Evolutionary conservation across 1,140 invertebrate genomes (phyloP), one percentile per base, ranked within the genome.

Genomic region (Melanaphis sacchari): DNA sequence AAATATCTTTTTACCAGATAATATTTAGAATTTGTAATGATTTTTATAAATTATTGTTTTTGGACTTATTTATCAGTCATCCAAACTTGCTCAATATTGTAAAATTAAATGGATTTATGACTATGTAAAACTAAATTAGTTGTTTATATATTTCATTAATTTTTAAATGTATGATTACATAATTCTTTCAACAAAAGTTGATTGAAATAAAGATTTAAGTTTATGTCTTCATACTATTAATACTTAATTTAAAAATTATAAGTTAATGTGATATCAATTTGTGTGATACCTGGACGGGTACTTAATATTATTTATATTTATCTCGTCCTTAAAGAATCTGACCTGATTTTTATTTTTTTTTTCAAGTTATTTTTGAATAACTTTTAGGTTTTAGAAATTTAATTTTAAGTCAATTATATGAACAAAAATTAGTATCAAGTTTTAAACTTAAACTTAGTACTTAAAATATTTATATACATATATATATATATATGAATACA

Each of bases 71-170:
- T 41, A 91, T 81, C 54, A 91, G 66, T 91, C 54, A 91, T 91
- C 59, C n/a, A 81, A 91, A 91, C 41, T 76, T 91, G 90, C 90
- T 91, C 90, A 91, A 91, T 76, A 76, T 40, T 24, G 26, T 76
- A 91, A 81, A 91, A 76, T 40, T 40, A 90, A 90, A 91, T 40
- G 59, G n/a, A 54, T 41, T 40, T 91, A 91, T 66, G 40, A 91
- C 54, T n/a, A 66, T 91, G 31, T 91, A 31, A 91, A 91, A 91
- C 36, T 76, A 46, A 91, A 46, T 91, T 91, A 76, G n/a, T 81
- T 91, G 22, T 91, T 9, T 66, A 11, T 76, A 59, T 91, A 76
- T 66, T 91, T 43, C n/a, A 91, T 91, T 81, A 31, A 91, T 66
- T 91, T 90, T 91, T 41, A 43, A 76, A 46, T 91, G 21, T 36